These are phyloP conservation scores for Coboldia fuscipes DNA, from an alignment of 1,140 invertebrate genomes.

Conservation along the genomic window DNA sequence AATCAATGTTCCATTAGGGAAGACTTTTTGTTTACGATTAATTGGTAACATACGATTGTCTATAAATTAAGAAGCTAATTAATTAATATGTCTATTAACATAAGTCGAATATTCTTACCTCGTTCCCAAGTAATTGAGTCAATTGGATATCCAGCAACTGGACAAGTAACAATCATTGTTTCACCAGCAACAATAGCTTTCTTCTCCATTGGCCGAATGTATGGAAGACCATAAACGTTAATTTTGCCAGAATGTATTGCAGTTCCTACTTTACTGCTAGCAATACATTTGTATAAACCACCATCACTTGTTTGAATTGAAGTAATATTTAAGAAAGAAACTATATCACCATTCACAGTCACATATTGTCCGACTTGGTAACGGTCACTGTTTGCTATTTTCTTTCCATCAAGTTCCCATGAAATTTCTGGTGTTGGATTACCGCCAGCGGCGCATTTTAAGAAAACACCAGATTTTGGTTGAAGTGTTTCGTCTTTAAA, in stretches of 20 bases:
- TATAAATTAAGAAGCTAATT: conserved; percentile 5
- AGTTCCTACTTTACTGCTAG: conserved; percentile 75
- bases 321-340: conserved; percentile 84
- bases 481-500: conserved; percentile 73
- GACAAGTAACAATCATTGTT: conserved; percentile 69
- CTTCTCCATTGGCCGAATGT: conserved; percentile 80
- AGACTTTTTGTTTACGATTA: conserved; percentile 87
- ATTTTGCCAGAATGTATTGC: conserved; percentile 69
- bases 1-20: conserved; percentile 79
- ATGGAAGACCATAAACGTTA: conserved; percentile 80
- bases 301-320: conserved; percentile 82
- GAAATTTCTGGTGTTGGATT: conserved; percentile 88
- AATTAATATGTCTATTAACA: not conserved
- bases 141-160: conserved; percentile 86
- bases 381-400: conserved; percentile 56
- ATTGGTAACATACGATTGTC: conserved; percentile 55
- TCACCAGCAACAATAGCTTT: conserved; percentile 86
- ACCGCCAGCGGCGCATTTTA: conserved; percentile 47
- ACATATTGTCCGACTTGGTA: conserved; percentile 66
- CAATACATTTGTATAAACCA: conserved; percentile 78
- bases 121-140: conserved; percentile 85
- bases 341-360: conserved; percentile 73
- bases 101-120: conserved; percentile 20
- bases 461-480: conserved; percentile 61
- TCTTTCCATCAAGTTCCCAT: conserved; percentile 81